Evolutionary conservation across 2,797 vertebrate species (phyloP), one percentile per base, ranked within the genome.

Genomic region (Chiloscyllium punctatum): DNA sequence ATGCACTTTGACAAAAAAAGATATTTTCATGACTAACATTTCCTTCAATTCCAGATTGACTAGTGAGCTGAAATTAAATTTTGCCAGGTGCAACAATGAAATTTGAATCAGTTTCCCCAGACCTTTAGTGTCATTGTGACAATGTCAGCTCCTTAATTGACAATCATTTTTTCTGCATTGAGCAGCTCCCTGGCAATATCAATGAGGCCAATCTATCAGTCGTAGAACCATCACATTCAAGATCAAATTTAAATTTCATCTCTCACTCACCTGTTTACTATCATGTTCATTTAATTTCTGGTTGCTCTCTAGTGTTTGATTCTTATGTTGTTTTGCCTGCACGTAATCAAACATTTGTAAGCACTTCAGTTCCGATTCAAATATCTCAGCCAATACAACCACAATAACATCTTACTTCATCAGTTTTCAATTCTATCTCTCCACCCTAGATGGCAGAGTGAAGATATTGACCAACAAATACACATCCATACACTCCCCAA

Each of bases 251-350:
- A 86, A 87, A 86, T 95, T 16, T 51, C 72, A 27, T 33, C 71
- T 82, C 33, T 62, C 66, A 69, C 82, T 94, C 96, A 99, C 98
- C 98, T 98, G 98, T 96, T 98, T 97, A 95, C 71, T 97, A 95
- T 98, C 98, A 97, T 98, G 98, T 97, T 99, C 98, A 96, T 97
- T 97, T 96, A 98, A 95, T 97, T 98, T 98, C 96, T 98, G 98
- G 97, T 97, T 97, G 96, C 97, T 95, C n/a, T 97, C 97, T 9
- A 97, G 95, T 82, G 96, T 96, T 0, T 97, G 98, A 71, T 98
- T 98, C 96, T 98, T 98, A 96, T 97, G 96, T 95, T 97, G 97
- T 96, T 98, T 98, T 96, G 98, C 98, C 99, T 99, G 96, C 95
- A 96, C 98, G 96, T 77, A 96, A 95, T 74, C 69, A 95, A 53